Conservation (phyloP, 2,797 vertebrate species). For the Periparus ater region DNA sequence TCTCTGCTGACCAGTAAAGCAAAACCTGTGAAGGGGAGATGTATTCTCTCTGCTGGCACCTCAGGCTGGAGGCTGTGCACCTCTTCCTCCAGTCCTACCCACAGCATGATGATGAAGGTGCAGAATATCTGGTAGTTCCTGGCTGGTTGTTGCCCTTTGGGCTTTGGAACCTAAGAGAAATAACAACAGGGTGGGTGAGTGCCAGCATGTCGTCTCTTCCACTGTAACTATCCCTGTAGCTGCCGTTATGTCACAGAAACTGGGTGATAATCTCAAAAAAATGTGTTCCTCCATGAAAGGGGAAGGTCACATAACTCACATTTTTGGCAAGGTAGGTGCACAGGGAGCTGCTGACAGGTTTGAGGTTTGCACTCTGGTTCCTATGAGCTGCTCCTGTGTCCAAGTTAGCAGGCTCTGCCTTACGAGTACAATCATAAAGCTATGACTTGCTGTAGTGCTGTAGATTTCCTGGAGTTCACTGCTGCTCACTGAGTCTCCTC, state of each 20-base stretch:
- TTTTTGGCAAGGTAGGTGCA: neutral
- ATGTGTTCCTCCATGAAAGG: neutral
- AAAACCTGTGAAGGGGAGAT: neutral
- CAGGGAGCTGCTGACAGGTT: neutral
- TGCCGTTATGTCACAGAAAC: neutral
- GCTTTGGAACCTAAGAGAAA: neutral
- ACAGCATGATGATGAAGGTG: neutral
- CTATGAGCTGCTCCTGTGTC: neutral
- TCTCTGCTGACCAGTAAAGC: neutral
- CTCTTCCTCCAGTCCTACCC: neutral
- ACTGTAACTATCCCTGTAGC: neutral
- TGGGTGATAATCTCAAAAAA: neutral
- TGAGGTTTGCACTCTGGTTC: neutral
- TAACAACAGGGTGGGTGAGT: neutral
- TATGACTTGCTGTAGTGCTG: neutral
- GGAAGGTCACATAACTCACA: neutral
- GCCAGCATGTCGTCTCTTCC: neutral
- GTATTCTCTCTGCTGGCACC: neutral
- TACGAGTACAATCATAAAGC: accelerated
- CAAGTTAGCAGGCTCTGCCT: neutral
- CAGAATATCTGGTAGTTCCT: neutral
- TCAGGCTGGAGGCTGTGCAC: accelerated
- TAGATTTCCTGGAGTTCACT: neutral
- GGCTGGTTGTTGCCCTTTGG: neutral
- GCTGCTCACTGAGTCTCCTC: neutral